Evolutionary conservation across 2,797 vertebrate genomes (phyloP).

Genomic region (Gambelia wislizenii): DNA sequence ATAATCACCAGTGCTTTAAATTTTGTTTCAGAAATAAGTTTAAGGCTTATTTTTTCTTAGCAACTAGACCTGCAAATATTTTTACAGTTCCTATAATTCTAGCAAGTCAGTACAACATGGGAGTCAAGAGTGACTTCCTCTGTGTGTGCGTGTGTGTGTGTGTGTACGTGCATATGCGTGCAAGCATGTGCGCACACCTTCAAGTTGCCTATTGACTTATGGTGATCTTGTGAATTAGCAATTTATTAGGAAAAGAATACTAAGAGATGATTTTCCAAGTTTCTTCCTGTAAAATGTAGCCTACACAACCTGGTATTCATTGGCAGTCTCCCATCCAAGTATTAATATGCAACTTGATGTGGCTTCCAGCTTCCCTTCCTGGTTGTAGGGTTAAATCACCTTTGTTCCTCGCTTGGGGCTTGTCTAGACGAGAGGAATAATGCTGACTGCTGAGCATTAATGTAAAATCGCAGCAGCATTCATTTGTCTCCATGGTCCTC

Average conservation of each 20-base stretch:
- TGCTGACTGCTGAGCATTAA: no score
- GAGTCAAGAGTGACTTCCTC: constrained; percentile 34
- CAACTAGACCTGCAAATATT: constrained; percentile 30
- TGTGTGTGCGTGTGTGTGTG: background rate
- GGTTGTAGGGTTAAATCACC: background rate
- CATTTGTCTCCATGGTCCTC: no score
- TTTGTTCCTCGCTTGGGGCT: constrained; percentile 7
- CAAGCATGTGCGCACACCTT: constrained; percentile 24
- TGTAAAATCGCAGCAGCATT: no score
- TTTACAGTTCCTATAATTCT: constrained; percentile 36
- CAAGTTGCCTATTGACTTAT: background rate
- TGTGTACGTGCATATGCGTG: no score
- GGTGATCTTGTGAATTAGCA: no score
- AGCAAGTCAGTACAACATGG: constrained; percentile 48
- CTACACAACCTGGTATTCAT: no score
- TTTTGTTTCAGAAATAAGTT: background rate
- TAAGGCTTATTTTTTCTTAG: constrained; percentile 38
- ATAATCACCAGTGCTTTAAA: background rate
- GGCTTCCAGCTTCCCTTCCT: constrained; percentile 29
- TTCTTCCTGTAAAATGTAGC: no score
- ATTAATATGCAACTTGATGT: constrained; percentile 58
- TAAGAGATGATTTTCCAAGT: no score
- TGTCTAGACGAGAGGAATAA: no score
- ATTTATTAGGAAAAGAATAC: no score
- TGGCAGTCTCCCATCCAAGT: no score